phyloP scores from a whole-genome alignment of 2,113 vertebrate species.

The Empidonax traillii region DNA sequence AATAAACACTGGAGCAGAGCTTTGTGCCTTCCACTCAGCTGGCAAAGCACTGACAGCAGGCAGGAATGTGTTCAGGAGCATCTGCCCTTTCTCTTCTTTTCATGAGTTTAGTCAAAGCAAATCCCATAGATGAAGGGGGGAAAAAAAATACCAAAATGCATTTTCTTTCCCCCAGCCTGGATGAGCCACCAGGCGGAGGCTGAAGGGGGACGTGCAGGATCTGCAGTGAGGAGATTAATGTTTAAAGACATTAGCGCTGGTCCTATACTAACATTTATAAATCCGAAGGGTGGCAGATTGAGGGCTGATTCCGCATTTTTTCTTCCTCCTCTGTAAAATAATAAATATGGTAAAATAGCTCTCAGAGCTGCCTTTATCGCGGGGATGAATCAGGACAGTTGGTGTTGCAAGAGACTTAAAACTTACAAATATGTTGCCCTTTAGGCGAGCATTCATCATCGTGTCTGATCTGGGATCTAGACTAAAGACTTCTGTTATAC shows the following conservation, averaged over 20 bases:
- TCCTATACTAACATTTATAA: conserved; percentile 66
- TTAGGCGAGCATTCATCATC: conserved; percentile 74
- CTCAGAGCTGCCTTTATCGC: conserved; percentile 73
- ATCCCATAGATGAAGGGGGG: not conserved
- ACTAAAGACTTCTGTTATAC: conserved; percentile 60
- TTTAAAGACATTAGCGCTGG: conserved; percentile 45
- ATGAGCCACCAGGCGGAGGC: not conserved
- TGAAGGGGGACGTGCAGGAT: not conserved
- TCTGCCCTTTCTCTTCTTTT: conserved; percentile 16
- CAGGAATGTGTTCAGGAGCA: not conserved
- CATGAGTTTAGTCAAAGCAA: conserved; percentile 18
- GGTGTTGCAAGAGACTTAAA: conserved; percentile 72
- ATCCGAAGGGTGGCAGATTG: conserved; percentile 62
- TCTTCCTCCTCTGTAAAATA: conserved; percentile 65
- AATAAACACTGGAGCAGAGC: conserved; percentile 11
- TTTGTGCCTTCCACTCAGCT: conserved; percentile 4
- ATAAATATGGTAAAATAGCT: conserved; percentile 73
- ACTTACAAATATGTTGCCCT: conserved; percentile 78
- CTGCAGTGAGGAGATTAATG: conserved; percentile 59
- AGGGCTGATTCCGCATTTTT: conserved; percentile 55
- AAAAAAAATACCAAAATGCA: not conserved
- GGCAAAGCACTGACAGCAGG: conserved; percentile 20
- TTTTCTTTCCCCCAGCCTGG: not conserved
- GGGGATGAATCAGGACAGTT: conserved; percentile 77
- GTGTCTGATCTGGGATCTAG: conserved; percentile 68